Base-by-base conservation (phyloP, 2,113 vertebrate species). In the Perognathus longimembris region DNA sequence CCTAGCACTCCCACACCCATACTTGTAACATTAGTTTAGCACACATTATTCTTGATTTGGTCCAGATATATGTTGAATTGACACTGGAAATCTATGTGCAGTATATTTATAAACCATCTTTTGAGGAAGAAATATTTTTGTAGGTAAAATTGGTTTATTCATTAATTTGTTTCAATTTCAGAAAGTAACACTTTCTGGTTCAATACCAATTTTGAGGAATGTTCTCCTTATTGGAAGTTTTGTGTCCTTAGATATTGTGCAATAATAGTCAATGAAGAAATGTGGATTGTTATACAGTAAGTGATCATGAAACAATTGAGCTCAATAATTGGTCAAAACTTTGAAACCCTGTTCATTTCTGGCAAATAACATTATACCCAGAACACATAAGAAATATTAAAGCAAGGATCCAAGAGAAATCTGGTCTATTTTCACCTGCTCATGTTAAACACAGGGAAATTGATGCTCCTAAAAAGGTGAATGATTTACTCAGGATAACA, bases 151-250 rank as follows among this genome's bases (percentile, higher is more conserved):
- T 89, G 38, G 3, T 54, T 42, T 20, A 84, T 81, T 42, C 24
- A 84, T 81, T 85, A 67, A 50, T 90, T 90, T 92, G n/a, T 89
- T 96, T 93, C 15, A 69, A 14, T 89, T 78, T 90, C 59, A 88
- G 40, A 94, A 92, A 84, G 22, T 73, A 91, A 77, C 8, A n/a
- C 22, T 64, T 88, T 91, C 26, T 26, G 45, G 91, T 90, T 77
- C 69, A 34, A 80, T 71, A 81, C 34, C 11, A 2, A 70, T n/a
- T 92, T 92, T 77, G 30, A 14, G 83, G 8, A 10, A 64, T 45
- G 34, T 54, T 75, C n/a, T 30, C 36, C 7, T 20, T 71, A 91
- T 17, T 76, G 32, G 93, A 87, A 20, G 20, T 77, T 2, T 26
- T 87, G 40, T 18, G 85, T 63, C 26, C 11, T 14, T 81, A 89